A percentile compares a stretch with the other conserved stretches of the same genome.
Conservation (phyloP, 2,113 vertebrate genomes). For the Phycodurus eques region DNA sequence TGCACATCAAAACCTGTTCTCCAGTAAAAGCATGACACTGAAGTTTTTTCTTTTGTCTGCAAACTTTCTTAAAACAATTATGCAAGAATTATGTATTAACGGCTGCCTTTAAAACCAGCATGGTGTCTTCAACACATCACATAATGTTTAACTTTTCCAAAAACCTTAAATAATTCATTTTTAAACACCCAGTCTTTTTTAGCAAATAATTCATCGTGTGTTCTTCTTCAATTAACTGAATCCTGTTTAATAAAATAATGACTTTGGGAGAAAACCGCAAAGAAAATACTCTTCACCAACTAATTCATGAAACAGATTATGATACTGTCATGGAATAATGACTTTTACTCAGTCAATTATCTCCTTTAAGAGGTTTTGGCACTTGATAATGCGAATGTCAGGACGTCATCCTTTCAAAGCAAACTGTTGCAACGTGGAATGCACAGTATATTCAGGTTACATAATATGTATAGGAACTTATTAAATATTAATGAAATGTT, state of each 20-base stretch:
- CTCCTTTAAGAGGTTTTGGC: slow-evolving; percentile 15
- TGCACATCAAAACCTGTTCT: no score
- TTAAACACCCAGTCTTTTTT: neutral
- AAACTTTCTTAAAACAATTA: no score
- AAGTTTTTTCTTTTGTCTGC: no score
- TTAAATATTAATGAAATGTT: neutral
- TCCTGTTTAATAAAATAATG: neutral
- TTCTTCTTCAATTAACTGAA: neutral
- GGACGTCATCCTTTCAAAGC: slow-evolving; percentile 32
- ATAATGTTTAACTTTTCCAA: no score
- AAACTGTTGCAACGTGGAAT: neutral
- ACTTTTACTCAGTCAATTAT: slow-evolving; percentile 30
- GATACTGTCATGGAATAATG: slow-evolving; percentile 1
- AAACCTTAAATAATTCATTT: neutral
- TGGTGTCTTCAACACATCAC: no score
- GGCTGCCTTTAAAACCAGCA: no score
- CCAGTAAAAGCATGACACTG: no score
- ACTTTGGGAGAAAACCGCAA: neutral
- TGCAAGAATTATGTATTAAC: no score
- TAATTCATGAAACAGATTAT: slow-evolving; percentile 1
- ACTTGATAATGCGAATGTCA: slow-evolving; percentile 16
- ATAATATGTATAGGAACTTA: neutral
- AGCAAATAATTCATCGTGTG: neutral
- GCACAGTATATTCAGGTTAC: neutral
- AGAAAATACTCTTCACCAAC: neutral